phyloP scores from a whole-genome alignment of 2,113 vertebrate species.

The Tonatia bakeri region DNA sequence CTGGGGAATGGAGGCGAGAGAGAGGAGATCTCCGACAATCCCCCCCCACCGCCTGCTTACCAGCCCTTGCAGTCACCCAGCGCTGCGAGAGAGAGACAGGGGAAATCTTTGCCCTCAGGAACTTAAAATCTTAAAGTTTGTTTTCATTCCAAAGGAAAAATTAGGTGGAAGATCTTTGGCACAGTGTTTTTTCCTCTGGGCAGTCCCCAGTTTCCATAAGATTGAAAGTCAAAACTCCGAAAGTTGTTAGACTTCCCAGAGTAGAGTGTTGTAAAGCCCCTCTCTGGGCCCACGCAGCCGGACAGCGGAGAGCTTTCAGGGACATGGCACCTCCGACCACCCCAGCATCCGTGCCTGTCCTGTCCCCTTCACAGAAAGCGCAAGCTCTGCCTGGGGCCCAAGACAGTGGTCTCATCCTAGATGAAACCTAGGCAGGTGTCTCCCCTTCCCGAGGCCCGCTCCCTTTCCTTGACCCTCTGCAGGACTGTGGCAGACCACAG shows the following conservation, averaged over 20 bases:
- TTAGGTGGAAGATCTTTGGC: neutral
- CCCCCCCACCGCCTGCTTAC: neutral
- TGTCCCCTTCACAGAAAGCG: neutral
- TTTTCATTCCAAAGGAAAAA: neutral
- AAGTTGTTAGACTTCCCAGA: neutral
- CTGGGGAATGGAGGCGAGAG: neutral
- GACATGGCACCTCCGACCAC: neutral
- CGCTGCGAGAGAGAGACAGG: neutral
- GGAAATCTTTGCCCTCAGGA: neutral
- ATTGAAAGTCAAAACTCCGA: neutral
- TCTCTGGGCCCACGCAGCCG: neutral
- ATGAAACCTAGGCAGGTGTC: neutral
- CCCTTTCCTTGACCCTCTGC: neutral
- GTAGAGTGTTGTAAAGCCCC: neutral
- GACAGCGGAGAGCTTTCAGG: neutral
- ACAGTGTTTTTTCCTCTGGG: neutral
- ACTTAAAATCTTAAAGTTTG: neutral
- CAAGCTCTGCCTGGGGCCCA: neutral
- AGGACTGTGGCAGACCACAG: neutral
- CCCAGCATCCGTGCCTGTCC: neutral
- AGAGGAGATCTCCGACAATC: neutral
- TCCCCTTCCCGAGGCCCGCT: neutral
- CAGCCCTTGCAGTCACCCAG: neutral
- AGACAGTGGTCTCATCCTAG: neutral
- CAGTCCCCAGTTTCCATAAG: neutral